Percentiles rank a stretch among this genome's conserved stretches.
Conservation (phyloP, 2,888 invertebrate genomes). For the Meta bourneti region DNA sequence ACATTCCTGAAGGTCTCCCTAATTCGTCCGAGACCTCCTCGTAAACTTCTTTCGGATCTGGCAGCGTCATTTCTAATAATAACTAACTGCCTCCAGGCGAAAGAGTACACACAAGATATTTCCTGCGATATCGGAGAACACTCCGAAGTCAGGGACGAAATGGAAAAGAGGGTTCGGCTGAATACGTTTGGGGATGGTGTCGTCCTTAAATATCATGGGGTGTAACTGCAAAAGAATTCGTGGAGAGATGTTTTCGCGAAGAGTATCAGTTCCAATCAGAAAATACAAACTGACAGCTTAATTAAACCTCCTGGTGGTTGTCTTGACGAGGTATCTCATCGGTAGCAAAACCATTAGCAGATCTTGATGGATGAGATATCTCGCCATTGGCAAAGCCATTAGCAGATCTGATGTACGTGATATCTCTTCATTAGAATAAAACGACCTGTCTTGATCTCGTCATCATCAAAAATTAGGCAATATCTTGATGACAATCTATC, state of each 20-base stretch:
- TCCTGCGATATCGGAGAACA: not conserved
- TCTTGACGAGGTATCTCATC: too few relatives aligned
- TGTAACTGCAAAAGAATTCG: not conserved
- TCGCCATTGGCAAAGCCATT: too few relatives aligned
- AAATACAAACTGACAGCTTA: too few relatives aligned
- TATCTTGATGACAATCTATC: too few relatives aligned
- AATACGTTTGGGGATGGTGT: not conserved
- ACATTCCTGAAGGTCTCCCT: slow-evolving; percentile 27
- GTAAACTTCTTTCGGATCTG: not conserved
- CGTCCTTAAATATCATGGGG: not conserved
- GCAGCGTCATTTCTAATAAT: slow-evolving; percentile 31
- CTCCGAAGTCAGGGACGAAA: not conserved
- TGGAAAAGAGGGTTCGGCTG: not conserved
- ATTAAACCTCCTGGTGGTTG: too few relatives aligned
- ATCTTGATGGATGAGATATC: too few relatives aligned
- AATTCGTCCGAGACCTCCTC: slow-evolving; percentile 5
- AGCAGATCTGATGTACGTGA: too few relatives aligned
- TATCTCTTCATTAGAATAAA: too few relatives aligned
- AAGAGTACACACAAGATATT: not conserved
- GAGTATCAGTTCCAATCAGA: too few relatives aligned
- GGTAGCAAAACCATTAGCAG: too few relatives aligned
- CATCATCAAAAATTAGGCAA: too few relatives aligned
- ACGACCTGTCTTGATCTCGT: too few relatives aligned
- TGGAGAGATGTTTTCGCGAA: not conserved
- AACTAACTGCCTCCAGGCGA: not conserved